Percentiles rank a stretch among this genome's conserved stretches.
These are phyloP conservation scores for Berghia stephanieae DNA, from an alignment of 1,140 invertebrate species.

Conservation along the genomic window DNA sequence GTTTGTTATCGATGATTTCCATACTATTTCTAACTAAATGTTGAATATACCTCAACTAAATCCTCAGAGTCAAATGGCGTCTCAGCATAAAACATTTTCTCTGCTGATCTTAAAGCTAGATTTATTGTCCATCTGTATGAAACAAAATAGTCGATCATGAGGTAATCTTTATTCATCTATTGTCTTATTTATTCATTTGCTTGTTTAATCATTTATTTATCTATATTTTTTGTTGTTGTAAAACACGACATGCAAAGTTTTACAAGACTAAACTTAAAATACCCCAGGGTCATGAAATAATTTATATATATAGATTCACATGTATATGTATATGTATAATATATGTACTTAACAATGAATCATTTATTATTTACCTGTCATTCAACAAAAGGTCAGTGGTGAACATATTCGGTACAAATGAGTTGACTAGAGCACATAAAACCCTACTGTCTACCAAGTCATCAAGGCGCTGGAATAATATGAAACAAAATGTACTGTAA, in stretches of 20 bases:
- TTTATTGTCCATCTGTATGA: slow-evolving; percentile 63
- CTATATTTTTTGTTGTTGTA: no score
- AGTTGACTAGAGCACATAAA: slow-evolving; percentile 63
- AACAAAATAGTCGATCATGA: no score
- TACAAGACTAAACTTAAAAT: no score
- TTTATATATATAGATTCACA: not conserved
- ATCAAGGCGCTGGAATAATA: slow-evolving; percentile 57
- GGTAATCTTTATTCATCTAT: no score
- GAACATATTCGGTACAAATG: slow-evolving; percentile 64
- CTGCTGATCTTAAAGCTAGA: slow-evolving; percentile 54
- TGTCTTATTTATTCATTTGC: no score
- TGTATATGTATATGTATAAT: not conserved
- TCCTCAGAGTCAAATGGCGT: slow-evolving; percentile 64
- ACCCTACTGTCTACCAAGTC: slow-evolving; percentile 64
- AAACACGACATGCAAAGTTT: no score
- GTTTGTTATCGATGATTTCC: no score
- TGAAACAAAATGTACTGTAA: no score
- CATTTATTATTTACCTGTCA: slow-evolving; percentile 60
- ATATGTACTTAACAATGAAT: no score
- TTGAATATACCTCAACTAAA: slow-evolving; percentile 56
- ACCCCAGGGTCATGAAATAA: not conserved
- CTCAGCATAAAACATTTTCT: slow-evolving; percentile 63
- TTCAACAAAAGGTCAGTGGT: slow-evolving; percentile 64
- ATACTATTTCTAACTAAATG: no score
- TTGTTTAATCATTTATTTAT: no score